Percentiles rank a stretch among this genome's conserved stretches.
phyloP scores from a whole-genome alignment of 2,113 vertebrate species.

The Macaca mulatta region DNA sequence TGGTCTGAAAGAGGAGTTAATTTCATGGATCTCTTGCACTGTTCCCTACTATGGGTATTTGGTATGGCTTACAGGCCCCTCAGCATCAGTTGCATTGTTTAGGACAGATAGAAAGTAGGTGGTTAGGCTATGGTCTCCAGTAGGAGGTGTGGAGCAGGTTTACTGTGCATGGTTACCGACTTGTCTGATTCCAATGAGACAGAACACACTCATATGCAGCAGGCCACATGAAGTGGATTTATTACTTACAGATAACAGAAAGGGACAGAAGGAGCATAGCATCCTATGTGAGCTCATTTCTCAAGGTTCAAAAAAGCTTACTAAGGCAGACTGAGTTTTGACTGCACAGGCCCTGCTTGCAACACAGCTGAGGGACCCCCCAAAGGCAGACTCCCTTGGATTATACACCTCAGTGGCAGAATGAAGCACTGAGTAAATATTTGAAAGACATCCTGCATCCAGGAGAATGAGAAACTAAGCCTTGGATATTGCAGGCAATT shows the following conservation, averaged over 20 bases:
- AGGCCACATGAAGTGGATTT: neutral
- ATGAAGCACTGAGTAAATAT: neutral
- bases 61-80: neutral
- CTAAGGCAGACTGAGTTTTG: neutral
- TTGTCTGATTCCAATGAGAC: neutral
- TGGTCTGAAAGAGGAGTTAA: neutral
- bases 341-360: neutral
- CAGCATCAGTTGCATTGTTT: neutral
- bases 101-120: neutral
- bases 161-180: neutral
- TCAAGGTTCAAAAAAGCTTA: neutral
- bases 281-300: neutral
- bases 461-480: neutral
- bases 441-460: neutral
- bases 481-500: neutral
- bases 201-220: neutral
- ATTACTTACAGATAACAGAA: neutral
- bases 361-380: no score
- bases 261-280: neutral
- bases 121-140: neutral
- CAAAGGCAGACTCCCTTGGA: neutral
- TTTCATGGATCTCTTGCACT: neutral
- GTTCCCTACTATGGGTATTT: neutral
- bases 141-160: neutral
- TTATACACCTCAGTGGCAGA: neutral